Evolutionary conservation across 2,797 vertebrate genomes (phyloP), one percentile per base, ranked within the genome.

Genomic region (Heliangelus exortis): DNA sequence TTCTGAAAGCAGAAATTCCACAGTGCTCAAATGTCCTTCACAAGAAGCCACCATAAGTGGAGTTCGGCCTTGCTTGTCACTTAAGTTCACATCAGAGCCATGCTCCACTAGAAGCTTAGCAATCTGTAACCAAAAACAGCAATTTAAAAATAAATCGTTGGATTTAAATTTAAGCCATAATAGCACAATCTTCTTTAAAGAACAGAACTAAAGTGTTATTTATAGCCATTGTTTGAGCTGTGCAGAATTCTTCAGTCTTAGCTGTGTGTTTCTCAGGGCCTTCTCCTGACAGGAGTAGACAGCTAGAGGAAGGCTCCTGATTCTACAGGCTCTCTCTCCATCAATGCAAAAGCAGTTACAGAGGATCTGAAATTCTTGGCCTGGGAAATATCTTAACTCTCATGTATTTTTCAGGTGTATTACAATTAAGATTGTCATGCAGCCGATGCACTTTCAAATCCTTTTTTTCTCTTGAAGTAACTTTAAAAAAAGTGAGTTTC

Each of bases 31-130:
- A 96, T 99, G 99, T 39, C 99, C 99, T 97, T 99, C 99, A 34
- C 99, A 99, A 45, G 99, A 98, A 12, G 99, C 99, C 97, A 99
- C 99, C 99, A 99, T 99, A 61, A 99, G 98, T 3, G 99, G 98
- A 4, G 99, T 99, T 90, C 99, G 98, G 80, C 99, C 99, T 97
- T 99, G 99, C 96, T 98, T 99, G 98, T 99, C 99, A 15, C 98
- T 99, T 72, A 98, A 87, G 91, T 99, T 99, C 79, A 99, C 98
- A 34, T 99, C 99, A 20, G 98, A 98, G 31, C 99, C 99, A 0
- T 90, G 98, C 77, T 99, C 98, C 97, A 99, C 88, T 39, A 99
- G 98, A 93, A 99, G 93, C 77, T 99, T 98, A 73, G 98, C 98
- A 63, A 99, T 98, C 99, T 99, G 96, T 81, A 68, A 97, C 10